A percentile compares a stretch with the other conserved stretches of the same genome.
Conservation (phyloP, 2,113 vertebrate species). For the Anguilla rostrata region DNA sequence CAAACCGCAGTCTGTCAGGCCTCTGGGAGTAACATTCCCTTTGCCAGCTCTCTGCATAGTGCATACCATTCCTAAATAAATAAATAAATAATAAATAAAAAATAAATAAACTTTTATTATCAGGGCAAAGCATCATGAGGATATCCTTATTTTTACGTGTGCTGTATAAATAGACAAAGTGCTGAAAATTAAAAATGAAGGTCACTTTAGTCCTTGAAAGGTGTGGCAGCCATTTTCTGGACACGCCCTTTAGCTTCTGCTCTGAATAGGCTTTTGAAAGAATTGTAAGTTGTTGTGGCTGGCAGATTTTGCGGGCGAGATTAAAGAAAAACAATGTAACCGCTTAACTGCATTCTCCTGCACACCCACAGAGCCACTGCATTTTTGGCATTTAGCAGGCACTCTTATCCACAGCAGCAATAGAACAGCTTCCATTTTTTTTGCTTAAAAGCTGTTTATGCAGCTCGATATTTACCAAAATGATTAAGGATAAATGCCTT, state of each 20-base stretch:
- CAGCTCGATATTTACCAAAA: too few relatives aligned
- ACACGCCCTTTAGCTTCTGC: neutral
- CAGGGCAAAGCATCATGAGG: too few relatives aligned
- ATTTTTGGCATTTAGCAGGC: too few relatives aligned
- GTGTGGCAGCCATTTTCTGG: neutral
- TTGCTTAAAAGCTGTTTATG: too few relatives aligned
- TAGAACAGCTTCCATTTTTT: too few relatives aligned
- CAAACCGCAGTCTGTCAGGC: neutral
- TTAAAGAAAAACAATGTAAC: slow-evolving; percentile 12
- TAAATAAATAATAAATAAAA: neutral
- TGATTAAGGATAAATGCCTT: too few relatives aligned
- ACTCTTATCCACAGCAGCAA: too few relatives aligned
- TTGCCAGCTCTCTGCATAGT: neutral
- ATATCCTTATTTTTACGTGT: neutral
- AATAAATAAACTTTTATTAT: neutral
- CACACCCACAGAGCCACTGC: neutral
- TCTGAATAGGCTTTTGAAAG: neutral
- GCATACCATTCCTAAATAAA: neutral
- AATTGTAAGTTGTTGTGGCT: neutral
- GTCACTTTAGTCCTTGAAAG: neutral
- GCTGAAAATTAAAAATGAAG: neutral
- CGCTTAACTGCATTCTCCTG: neutral
- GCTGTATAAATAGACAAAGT: neutral
- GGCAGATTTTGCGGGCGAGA: neutral
- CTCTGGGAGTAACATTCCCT: neutral